A percentile compares a stretch with the other conserved stretches of the same genome.
Conservation (phyloP, 37 sponge, comb jelly and placozoan genomes). For the Bolinopsis microptera region DNA sequence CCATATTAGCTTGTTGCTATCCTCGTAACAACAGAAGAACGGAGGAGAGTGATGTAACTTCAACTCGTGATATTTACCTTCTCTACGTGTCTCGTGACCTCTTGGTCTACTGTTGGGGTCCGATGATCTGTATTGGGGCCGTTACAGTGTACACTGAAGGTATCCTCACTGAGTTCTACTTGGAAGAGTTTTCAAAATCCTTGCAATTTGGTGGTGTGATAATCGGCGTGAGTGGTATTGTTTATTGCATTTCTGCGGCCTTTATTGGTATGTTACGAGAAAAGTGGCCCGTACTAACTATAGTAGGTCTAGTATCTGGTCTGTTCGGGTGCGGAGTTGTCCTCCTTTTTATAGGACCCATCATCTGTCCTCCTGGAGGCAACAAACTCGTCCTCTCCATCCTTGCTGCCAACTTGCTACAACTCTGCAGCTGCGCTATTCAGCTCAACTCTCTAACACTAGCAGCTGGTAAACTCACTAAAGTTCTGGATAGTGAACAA, state of each 20-base stretch:
- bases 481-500: neutral
- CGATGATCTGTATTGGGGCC: neutral
- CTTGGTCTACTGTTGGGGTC: neutral
- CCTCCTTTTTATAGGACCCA: neutral
- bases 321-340: neutral
- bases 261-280: neutral
- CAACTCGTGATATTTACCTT: neutral
- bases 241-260: neutral
- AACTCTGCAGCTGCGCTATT: neutral
- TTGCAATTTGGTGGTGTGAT: neutral
- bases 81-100: neutral
- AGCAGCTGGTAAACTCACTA: neutral
- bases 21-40: no score
- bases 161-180: neutral
- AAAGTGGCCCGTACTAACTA: neutral
- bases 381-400: neutral
- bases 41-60: no score
- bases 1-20: no score
- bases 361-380: no score
- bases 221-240: neutral
- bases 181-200: neutral
- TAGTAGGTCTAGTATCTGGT: neutral
- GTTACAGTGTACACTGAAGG: neutral
- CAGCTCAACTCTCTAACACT: slow-evolving; percentile 21
- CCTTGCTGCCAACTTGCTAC: neutral